Conservation (phyloP, 2,113 vertebrate genomes). For the Cricetomys ansorgei region DNA sequence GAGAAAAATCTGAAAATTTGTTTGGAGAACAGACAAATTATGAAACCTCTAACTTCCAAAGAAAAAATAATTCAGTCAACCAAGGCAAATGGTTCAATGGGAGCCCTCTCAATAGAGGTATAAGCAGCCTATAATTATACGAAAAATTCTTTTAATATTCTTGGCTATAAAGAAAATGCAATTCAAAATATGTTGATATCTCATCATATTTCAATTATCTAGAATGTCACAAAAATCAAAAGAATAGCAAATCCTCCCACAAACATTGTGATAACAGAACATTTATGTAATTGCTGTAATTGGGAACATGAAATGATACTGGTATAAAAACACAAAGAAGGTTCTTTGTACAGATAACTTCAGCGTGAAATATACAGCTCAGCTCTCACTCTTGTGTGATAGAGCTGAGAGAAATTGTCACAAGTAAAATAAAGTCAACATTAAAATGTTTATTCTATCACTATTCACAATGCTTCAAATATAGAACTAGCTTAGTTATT, state of each 20-base stretch:
- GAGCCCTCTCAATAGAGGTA: not conserved
- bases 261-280: not conserved
- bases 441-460: not conserved
- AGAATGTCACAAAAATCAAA: not conserved
- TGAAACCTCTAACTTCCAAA: not conserved
- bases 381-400: not conserved
- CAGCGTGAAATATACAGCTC: not conserved
- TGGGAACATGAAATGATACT: not conserved
- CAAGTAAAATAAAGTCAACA: not conserved
- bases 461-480: not conserved
- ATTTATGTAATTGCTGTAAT: not conserved
- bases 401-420: not conserved
- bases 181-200: not conserved
- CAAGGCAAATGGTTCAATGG: not conserved
- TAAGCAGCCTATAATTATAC: not conserved
- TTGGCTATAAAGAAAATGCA: not conserved
- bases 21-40: too few species aligned
- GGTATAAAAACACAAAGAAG: not conserved
- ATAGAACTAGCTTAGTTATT: not conserved
- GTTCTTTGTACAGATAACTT: not conserved
- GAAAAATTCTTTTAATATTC: not conserved
- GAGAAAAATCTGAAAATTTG: not conserved
- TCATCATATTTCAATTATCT: not conserved
- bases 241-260: not conserved
- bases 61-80: not conserved